Evolutionary conservation across 2,797 vertebrate species (phyloP).

Genomic region (Pelochelys cantorii): DNA sequence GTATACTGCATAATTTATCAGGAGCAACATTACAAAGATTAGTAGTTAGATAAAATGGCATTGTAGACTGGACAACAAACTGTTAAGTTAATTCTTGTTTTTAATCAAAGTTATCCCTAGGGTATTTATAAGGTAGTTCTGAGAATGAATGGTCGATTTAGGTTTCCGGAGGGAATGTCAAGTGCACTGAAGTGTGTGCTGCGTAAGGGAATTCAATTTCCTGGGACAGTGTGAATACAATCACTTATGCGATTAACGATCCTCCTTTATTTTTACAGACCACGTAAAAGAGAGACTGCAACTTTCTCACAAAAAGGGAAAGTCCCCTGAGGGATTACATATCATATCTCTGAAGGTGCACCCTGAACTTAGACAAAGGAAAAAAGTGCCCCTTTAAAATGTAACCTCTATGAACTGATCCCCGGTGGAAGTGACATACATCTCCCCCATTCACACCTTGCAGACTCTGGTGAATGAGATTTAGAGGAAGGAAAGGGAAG

Average conservation of each 20-base stretch:
- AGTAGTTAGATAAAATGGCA: not conserved
- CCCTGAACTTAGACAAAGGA: not conserved
- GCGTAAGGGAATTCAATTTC: not conserved
- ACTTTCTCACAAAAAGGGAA: not conserved
- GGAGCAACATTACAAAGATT: not conserved
- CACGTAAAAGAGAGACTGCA: not conserved
- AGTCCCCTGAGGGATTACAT: not conserved
- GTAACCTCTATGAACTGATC: not conserved
- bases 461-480: not conserved
- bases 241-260: not conserved
- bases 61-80: not conserved
- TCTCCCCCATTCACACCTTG: not conserved
- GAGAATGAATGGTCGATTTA: not conserved
- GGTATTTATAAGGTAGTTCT: not conserved
- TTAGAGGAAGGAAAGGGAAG: not conserved
- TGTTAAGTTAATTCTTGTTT: not conserved
- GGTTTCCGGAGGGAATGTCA: not conserved
- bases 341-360: not conserved
- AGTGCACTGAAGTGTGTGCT: not conserved
- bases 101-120: not conserved
- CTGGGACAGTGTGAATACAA: not conserved
- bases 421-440: not conserved
- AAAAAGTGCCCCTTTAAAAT: not conserved
- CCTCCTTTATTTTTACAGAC: not conserved
- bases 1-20: not conserved